These are phyloP conservation scores for Agonopterix heracliana DNA, from an alignment of 2,888 invertebrate species.

Conservation along the genomic window DNA sequence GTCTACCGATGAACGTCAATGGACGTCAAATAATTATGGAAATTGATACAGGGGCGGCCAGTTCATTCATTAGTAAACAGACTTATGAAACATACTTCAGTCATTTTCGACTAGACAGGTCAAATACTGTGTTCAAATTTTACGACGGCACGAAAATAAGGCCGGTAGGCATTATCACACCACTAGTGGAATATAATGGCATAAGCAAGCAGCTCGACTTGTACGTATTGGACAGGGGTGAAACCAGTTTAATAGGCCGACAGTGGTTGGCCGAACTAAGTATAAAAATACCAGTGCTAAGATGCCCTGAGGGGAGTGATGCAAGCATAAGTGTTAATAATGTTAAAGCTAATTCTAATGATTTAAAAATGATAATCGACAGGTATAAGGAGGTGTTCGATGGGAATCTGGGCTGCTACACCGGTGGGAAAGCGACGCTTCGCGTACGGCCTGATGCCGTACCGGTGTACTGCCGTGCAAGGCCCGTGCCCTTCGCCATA, in stretches of 20 bases:
- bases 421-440: not conserved
- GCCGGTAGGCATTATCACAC: conserved; percentile 6
- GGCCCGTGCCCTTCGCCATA: not conserved
- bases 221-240: conserved; percentile 7
- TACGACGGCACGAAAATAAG: conserved; percentile 4
- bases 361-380: not conserved
- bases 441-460: not conserved
- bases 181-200: conserved; percentile 2
- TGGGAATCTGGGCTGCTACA: not conserved
- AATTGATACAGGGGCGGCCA: no score
- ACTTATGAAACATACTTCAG: conserved; percentile 8
- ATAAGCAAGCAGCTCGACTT: conserved; percentile 5
- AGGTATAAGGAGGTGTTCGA: not conserved
- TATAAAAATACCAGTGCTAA: conserved; percentile 4
- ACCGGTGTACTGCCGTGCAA: not conserved
- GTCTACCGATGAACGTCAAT: no score
- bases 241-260: conserved; percentile 8
- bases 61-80: conserved; percentile 5
- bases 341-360: not conserved
- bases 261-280: conserved; percentile 11
- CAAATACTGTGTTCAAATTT: conserved; percentile 4
- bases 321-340: not conserved
- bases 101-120: conserved; percentile 7
- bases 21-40: no score
- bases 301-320: not conserved